phyloP scores from a whole-genome alignment of 1,140 invertebrate species.

The Hyles euphorbiae region DNA sequence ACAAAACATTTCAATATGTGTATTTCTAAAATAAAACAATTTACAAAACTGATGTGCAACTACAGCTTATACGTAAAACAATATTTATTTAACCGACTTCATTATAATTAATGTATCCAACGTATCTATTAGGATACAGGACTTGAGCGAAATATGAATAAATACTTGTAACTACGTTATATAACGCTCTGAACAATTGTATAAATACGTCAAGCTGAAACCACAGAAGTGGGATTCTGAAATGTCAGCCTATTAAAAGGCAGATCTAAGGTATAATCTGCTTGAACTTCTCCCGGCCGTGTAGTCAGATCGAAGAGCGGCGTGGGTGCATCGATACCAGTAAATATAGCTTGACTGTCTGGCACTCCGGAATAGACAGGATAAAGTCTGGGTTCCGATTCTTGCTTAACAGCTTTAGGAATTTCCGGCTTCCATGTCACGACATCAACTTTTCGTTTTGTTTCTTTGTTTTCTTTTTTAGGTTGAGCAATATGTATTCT shows the following conservation, averaged over 20 bases:
- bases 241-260: slow-evolving; percentile 67
- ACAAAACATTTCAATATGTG: too few relatives aligned
- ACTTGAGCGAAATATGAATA: slow-evolving; percentile 52
- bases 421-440: slow-evolving; percentile 27
- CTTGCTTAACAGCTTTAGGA: slow-evolving; percentile 22
- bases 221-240: slow-evolving; percentile 68
- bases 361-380: slow-evolving; percentile 37
- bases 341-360: slow-evolving; percentile 24
- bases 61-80: neutral
- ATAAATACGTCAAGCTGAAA: slow-evolving; percentile 65
- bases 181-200: slow-evolving; percentile 43
- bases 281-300: slow-evolving; percentile 61
- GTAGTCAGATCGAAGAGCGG: slow-evolving; percentile 47
- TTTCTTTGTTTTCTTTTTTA: slow-evolving; percentile 17
- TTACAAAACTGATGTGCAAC: too few relatives aligned
- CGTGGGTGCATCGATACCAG: slow-evolving; percentile 38
- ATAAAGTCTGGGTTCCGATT: slow-evolving; percentile 33
- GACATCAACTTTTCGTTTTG: slow-evolving; percentile 7
- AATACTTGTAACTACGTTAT: slow-evolving; percentile 42
- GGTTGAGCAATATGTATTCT: slow-evolving; percentile 30
- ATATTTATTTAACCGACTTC: neutral
- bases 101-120: slow-evolving; percentile 45
- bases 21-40: too few relatives aligned
- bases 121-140: slow-evolving; percentile 50
- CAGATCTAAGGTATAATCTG: slow-evolving; percentile 66